Evolutionary conservation across 1,140 invertebrate genomes (phyloP).

Genomic region (Trachymyrmex septentrionalis): DNA sequence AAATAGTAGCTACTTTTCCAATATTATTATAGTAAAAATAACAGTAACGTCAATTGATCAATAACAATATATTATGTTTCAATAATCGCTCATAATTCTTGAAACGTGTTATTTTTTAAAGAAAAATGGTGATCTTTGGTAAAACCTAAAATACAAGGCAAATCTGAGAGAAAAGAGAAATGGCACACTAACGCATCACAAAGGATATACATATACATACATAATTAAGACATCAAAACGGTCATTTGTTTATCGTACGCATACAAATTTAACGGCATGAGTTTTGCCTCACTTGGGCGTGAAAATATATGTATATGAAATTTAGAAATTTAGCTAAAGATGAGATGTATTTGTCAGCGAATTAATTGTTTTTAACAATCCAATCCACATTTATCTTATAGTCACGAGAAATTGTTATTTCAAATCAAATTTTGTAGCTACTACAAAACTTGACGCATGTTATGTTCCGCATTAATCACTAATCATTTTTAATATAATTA

Average conservation of each 20-base stretch:
- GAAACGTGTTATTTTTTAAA: constrained; percentile 12
- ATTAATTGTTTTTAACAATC: constrained; percentile 5
- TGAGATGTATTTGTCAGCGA: neutral
- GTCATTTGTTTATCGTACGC: constrained; percentile 42
- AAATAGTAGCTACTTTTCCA: neutral
- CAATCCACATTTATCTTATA: constrained; percentile 4
- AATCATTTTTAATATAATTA: neutral
- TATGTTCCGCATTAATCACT: neutral
- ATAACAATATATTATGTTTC: constrained; percentile 45
- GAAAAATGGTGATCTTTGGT: constrained; percentile 22
- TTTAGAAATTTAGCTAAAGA: constrained; percentile 28
- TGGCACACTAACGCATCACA: neutral
- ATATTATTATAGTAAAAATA: neutral
- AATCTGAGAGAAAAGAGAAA: constrained; percentile 32
- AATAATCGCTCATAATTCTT: constrained; percentile 31
- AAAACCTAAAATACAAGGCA: constrained; percentile 26
- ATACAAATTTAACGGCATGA: constrained; percentile 5
- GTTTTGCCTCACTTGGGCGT: neutral
- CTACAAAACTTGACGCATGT: neutral
- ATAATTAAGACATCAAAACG: constrained; percentile 51
- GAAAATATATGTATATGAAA: neutral
- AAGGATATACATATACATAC: neutral
- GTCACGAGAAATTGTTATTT: neutral
- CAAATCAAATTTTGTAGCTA: constrained; percentile 4
- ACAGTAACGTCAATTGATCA: neutral